A percentile compares a stretch with the other conserved stretches of the same genome.
phyloP scores from a whole-genome alignment of 2,797 vertebrate species.

The Sarcophilus harrisii region DNA sequence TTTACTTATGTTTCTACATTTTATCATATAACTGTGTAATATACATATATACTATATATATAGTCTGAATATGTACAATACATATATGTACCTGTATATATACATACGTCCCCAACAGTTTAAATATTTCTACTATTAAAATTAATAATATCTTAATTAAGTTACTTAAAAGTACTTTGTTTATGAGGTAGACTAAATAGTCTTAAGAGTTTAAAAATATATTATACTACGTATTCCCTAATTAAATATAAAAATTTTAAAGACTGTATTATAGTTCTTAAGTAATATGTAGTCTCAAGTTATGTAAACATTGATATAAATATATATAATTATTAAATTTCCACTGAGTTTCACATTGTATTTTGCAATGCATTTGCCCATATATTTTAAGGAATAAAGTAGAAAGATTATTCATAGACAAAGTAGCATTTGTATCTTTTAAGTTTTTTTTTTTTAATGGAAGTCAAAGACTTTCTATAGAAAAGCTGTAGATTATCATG shows the following conservation, averaged over 20 bases:
- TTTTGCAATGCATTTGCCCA: conserved; percentile 9
- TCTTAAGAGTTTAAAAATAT: background rate
- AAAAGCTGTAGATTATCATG: conserved; percentile 1
- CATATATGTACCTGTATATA: background rate
- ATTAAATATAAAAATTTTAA: conserved; percentile 24
- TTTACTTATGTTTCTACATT: background rate
- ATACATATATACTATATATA: background rate
- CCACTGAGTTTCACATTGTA: background rate
- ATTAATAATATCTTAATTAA: background rate
- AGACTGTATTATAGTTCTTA: conserved; percentile 15
- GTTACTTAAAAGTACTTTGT: background rate
- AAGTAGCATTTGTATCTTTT: background rate
- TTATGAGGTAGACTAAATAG: conserved; percentile 27
- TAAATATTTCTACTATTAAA: conserved; percentile 39
- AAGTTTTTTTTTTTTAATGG: conserved; percentile 37
- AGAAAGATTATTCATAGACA: background rate
- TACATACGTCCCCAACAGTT: conserved; percentile 7
- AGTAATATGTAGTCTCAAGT: conserved; percentile 33
- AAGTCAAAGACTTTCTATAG: conserved; percentile 24
- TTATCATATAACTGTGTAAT: background rate
- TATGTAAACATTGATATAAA: conserved; percentile 36
- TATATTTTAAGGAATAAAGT: conserved; percentile 21
- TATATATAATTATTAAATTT: background rate
- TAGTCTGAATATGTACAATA: no score
- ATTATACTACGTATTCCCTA: background rate